phyloP scores from a whole-genome alignment of 2,797 vertebrate genomes.

The Gallinago nigripennis region DNA sequence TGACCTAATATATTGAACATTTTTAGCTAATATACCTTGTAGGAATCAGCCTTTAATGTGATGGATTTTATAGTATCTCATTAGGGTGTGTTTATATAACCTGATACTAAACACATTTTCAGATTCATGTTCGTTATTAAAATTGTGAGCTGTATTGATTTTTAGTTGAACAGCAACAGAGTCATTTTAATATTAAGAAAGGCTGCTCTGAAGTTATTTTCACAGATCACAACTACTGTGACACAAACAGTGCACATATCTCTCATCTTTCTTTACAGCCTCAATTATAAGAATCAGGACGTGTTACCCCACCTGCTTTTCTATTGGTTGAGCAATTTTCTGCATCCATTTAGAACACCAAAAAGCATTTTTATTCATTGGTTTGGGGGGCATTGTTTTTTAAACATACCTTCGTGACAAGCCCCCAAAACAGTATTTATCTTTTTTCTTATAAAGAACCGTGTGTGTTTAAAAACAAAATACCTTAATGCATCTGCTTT shows the following conservation, averaged over 20 bases:
- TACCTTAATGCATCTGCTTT: slow-evolving; percentile 45
- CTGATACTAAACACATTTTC: slow-evolving; percentile 80
- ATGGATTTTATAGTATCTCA: slow-evolving; percentile 85
- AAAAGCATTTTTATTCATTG: slow-evolving; percentile 62
- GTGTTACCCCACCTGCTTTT: slow-evolving; percentile 35
- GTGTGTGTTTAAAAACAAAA: slow-evolving; percentile 43
- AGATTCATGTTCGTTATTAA: slow-evolving; percentile 85
- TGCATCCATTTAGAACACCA: slow-evolving; percentile 21
- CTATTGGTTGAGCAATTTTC: slow-evolving; percentile 6
- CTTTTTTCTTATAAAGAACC: slow-evolving; percentile 15
- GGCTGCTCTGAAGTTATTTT: slow-evolving; percentile 71
- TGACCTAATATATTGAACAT: slow-evolving; percentile 82
- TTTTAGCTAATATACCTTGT: slow-evolving; percentile 84
- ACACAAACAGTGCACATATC: slow-evolving; percentile 32
- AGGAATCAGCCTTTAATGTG: slow-evolving; percentile 81
- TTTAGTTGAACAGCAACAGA: slow-evolving; percentile 72
- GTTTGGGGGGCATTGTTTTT: neutral
- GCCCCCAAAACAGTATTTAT: slow-evolving; percentile 30
- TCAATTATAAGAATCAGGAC: slow-evolving; percentile 59
- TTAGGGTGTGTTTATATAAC: slow-evolving; percentile 84
- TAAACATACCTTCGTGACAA: slow-evolving; percentile 35
- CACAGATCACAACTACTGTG: slow-evolving; percentile 64
- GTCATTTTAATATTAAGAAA: slow-evolving; percentile 74
- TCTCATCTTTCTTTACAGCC: slow-evolving; percentile 52
- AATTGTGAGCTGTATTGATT: slow-evolving; percentile 79